A percentile compares a stretch with the other conserved stretches of the same genome.
Evolutionary conservation across 2,888 invertebrate genomes (phyloP).

Genomic region (Ectropis crepuscularia): DNA sequence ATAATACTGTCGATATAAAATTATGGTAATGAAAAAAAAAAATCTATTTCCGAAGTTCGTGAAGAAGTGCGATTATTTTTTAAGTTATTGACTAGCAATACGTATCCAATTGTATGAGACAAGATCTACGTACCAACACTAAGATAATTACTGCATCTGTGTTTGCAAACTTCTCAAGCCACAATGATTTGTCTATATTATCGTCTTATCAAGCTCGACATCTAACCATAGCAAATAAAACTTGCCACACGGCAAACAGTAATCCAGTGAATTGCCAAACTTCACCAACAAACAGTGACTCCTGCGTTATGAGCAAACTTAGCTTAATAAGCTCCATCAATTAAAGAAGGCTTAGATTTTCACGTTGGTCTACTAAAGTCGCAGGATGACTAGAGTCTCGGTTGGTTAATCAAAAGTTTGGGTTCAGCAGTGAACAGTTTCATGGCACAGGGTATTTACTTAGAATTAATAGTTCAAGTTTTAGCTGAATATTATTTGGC

Average conservation of each 20-base stretch:
- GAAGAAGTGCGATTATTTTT: too few species aligned
- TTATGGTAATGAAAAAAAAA: too few species aligned
- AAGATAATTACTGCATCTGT: too few species aligned
- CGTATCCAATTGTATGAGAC: too few species aligned
- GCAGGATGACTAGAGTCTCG: conserved; percentile 1
- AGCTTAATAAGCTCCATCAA: conserved; percentile 48
- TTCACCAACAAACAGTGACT: conserved; percentile 43
- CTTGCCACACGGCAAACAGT: conserved; percentile 24
- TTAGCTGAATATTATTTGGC: neutral
- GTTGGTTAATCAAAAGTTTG: conserved; percentile 12
- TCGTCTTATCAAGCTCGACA: conserved; percentile 8
- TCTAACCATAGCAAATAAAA: conserved; percentile 34
- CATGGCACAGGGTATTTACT: conserved; percentile 3
- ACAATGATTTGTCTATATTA: neutral
- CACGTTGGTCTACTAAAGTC: conserved; percentile 26
- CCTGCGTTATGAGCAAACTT: conserved; percentile 54
- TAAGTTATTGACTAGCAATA: too few species aligned
- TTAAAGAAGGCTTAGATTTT: conserved; percentile 40
- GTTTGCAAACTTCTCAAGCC: neutral
- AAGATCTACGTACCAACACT: too few species aligned
- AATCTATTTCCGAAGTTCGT: too few species aligned
- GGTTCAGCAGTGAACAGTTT: neutral
- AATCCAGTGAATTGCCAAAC: conserved; percentile 49
- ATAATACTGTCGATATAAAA: too few species aligned
- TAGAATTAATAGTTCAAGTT: conserved; percentile 6